Percentiles rank a stretch among this genome's conserved stretches.
Conservation (phyloP, 2,113 vertebrate species). For the Xenopus borealis region DNA sequence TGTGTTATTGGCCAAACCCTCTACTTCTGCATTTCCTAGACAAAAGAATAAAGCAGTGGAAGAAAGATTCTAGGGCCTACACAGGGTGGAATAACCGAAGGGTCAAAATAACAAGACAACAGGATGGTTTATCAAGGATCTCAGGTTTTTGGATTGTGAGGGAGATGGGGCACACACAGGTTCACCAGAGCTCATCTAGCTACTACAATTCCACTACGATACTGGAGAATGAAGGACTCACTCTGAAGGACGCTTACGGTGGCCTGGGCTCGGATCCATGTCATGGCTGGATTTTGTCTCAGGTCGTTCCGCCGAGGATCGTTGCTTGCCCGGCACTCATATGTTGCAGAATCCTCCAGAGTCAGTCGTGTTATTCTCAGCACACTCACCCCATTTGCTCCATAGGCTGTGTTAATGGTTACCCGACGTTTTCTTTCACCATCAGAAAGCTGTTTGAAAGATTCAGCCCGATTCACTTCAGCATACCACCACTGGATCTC, state of each 20-base stretch:
- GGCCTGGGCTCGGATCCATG: slow-evolving; percentile 98
- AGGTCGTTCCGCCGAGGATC: slow-evolving; percentile 95
- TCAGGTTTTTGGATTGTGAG: slow-evolving; percentile 31
- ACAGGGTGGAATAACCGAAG: slow-evolving; percentile 49
- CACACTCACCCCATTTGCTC: slow-evolving; percentile 93
- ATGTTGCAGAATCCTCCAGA: slow-evolving; percentile 96
- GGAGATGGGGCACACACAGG: slow-evolving; percentile 55
- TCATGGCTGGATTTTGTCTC: slow-evolving; percentile 95
- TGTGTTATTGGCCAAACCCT: slow-evolving; percentile 48
- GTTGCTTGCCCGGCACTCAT: slow-evolving; percentile 99
- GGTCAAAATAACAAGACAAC: slow-evolving; percentile 53
- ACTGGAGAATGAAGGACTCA: slow-evolving; percentile 79
- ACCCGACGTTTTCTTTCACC: slow-evolving; percentile 92
- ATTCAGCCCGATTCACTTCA: slow-evolving; percentile 94
- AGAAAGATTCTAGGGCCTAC: slow-evolving; percentile 54
- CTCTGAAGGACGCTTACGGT: slow-evolving; percentile 98
- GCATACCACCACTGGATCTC: slow-evolving; percentile 99
- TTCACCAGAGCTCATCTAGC: slow-evolving; percentile 74
- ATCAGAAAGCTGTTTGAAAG: slow-evolving; percentile 98
- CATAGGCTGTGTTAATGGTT: slow-evolving; percentile 93
- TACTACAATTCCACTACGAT: slow-evolving; percentile 79
- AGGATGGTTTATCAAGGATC: slow-evolving; percentile 22
- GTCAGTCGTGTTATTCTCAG: slow-evolving; percentile 90
- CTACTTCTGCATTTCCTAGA: slow-evolving; percentile 58
- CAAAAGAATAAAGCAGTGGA: slow-evolving; percentile 57